Base-by-base conservation (phyloP, 2,888 invertebrate species). In the Cryptocephalus moraei region DNA sequence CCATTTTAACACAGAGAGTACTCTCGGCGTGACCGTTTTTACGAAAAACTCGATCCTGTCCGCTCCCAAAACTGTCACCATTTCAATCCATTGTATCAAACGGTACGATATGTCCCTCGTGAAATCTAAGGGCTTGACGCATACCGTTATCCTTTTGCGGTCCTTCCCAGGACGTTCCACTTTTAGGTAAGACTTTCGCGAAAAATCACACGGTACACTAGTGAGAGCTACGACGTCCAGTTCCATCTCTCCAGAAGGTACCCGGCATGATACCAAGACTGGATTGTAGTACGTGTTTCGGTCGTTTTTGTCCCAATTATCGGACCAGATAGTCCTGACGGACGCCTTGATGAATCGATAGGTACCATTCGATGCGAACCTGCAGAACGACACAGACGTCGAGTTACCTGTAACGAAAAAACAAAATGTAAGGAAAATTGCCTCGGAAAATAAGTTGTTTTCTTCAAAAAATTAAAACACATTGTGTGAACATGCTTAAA, bases 61-160 rank as follows among this genome's bases (percentile, higher is more conserved):
- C 8, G 82, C 84, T 11, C 86, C 86, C 11, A 87, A 72, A 52
- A 84, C 71, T 56, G 74, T 75, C 57, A 82, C 78, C 0, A 79
- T 73, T 68, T 84, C 84, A 48, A 87, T 74, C 83, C 87, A 87
- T 62, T 85, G 84, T 2, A 84, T 68, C 43, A 87, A 63, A 45
- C 72, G 74, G 31, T 69, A 69, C 4, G 82, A 79, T 42, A 82
- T 75, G 57, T 85, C 82, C 52, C 74, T 73, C 43, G 73, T 62
- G 56, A 83, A 86, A 57, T 79, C 75, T 67, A 86, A 68, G 45
- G 85, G 84, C 67, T 86, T 86, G 1, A 86, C 82, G 61, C 86
- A 86, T 39, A 86, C 70, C 9, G 80, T 82, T 55, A 84, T 58
- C 22, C 22, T 22, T 22, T 22, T 22, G 6, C 3, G 22, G 14